phyloP scores from a whole-genome alignment of 2,113 vertebrate species.

The Nesoenas mayeri region DNA sequence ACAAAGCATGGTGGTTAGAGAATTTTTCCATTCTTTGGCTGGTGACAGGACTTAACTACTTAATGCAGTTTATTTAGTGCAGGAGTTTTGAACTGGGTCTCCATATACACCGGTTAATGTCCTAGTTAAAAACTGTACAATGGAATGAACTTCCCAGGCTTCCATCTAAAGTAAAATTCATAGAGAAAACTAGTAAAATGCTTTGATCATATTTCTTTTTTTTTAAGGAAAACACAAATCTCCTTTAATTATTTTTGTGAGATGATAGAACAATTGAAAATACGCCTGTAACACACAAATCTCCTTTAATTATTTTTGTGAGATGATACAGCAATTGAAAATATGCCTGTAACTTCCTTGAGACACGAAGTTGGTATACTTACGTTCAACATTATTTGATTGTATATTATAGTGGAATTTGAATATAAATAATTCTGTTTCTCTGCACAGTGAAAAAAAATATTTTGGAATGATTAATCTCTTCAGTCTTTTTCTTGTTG shows the following conservation, averaged over 20 bases:
- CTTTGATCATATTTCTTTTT: neutral
- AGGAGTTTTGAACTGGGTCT: neutral
- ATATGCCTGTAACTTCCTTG: neutral
- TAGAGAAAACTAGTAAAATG: neutral
- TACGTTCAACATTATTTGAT: neutral
- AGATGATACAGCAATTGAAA: neutral
- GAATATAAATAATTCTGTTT: slow-evolving; percentile 16
- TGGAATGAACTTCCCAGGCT: neutral
- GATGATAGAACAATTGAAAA: neutral
- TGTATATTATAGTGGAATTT: neutral
- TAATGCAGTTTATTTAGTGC: neutral
- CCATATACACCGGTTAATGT: neutral
- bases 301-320: neutral
- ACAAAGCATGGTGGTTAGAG: neutral
- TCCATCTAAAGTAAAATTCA: neutral
- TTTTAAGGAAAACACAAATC: neutral
- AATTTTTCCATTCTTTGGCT: neutral
- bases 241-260: neutral
- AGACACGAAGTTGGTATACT: neutral
- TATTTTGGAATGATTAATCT: slow-evolving; percentile 28
- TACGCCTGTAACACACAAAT: neutral
- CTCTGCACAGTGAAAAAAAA: neutral
- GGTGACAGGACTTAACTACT: neutral
- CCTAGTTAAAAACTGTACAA: neutral
- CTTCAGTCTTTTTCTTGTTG: neutral